Base-by-base conservation (phyloP, 1,140 invertebrate genomes). In the Aplysia californica region DNA sequence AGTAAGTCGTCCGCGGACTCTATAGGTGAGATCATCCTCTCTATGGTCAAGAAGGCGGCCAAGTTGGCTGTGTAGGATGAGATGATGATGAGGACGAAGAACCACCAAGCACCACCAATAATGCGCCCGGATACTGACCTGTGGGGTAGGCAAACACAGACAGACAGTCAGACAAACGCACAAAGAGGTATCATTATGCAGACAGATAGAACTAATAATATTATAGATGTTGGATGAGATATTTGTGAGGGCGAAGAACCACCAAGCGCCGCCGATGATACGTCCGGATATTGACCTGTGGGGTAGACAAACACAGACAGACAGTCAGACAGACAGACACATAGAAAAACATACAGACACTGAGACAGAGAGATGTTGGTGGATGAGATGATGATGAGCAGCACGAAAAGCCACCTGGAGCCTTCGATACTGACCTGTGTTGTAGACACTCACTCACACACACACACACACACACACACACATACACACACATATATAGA, bases 61-160 rank as follows among this genome's bases (percentile, higher is more conserved):
- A 90, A 78, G 74, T 89, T 90, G 50, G 89, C 89, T 10, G 89
- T 90, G 70, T 90, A 90, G n/a, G 88, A 88, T n/a, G 87, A 89
- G 59, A 90, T 88, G 59, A 87, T 83, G 55, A 90, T 90, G 10
- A 90, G 77, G 41, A 87, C 86, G 75, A 89, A 89, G 72, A 87
- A 89, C 88, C 88, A 90, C 87, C 88, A 89, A 3, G 85, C 86
- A 23, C 85, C 86, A n/a, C 88, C 88, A 21, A 89, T 87, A 33
- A 90, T 86, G 26, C 89, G 81, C 10, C 89, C 89, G 26, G 88
- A 88, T 1, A 86, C 77, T 18, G 89, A 90, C 61, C 88, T 89
- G 79, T 44, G n/a, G n/a, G n/a, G n/a, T n/a, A n/a, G n/a, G n/a
- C n/a, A n/a, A n/a, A n/a, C n/a, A n/a, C n/a, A n/a, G n/a, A n/a